These are phyloP conservation scores for Brachyopa scutellaris DNA, from an alignment of 2,888 invertebrate species.

Conservation along the genomic window DNA sequence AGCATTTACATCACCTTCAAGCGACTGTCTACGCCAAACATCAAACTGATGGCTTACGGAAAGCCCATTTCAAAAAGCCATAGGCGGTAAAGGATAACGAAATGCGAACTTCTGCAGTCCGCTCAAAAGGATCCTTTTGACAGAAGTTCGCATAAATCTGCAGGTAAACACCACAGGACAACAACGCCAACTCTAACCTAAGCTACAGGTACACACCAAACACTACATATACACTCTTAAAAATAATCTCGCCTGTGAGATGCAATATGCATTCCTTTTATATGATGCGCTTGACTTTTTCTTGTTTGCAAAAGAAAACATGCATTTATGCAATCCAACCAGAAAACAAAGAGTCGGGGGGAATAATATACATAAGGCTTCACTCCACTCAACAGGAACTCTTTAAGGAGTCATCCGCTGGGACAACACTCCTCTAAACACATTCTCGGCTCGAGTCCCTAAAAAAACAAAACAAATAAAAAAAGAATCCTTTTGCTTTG, in stretches of 20 bases:
- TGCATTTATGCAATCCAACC: slow-evolving; percentile 26
- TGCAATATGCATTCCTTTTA: slow-evolving; percentile 10
- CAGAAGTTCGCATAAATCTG: slow-evolving; percentile 13
- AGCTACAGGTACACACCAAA: slow-evolving; percentile 59
- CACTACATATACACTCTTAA: no score
- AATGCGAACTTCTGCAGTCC: slow-evolving; percentile 49
- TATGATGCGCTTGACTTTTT: background rate
- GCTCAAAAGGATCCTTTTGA: slow-evolving; percentile 15
- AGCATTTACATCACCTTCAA: background rate
- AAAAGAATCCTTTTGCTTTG: background rate
- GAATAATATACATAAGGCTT: background rate
- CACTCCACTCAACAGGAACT: background rate
- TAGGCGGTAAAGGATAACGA: slow-evolving; percentile 41
- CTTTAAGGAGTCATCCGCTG: slow-evolving; percentile 11
- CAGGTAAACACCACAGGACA: slow-evolving; percentile 41
- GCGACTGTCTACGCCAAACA: slow-evolving; percentile 7
- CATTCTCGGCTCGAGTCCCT: slow-evolving; percentile 4
- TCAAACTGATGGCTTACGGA: slow-evolving; percentile 32
- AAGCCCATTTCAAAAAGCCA: slow-evolving; percentile 16
- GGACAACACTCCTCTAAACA: slow-evolving; percentile 12
- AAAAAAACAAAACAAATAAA: background rate
- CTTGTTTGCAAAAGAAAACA: background rate
- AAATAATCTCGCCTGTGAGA: slow-evolving; percentile 31
- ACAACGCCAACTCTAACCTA: slow-evolving; percentile 30
- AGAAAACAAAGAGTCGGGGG: slow-evolving; percentile 5